Conservation (phyloP, 2,888 invertebrate species). For the Brachypalpus laphriformis region DNA sequence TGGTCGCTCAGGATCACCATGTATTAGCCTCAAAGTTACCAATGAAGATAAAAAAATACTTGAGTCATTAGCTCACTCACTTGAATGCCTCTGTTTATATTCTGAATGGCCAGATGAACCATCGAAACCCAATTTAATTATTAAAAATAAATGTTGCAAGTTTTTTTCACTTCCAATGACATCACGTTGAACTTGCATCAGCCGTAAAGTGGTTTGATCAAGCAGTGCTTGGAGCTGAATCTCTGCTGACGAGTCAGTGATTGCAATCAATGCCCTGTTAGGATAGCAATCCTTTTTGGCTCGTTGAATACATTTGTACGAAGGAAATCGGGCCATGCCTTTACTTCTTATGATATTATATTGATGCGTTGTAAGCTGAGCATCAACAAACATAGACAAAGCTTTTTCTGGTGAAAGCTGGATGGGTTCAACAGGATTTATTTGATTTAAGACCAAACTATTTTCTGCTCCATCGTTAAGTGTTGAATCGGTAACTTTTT, state of each 20-base stretch:
- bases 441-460: background rate
- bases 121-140: background rate
- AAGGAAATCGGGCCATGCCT: slow-evolving; percentile 2
- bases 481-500: background rate
- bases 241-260: background rate
- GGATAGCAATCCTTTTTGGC: background rate
- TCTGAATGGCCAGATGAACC: background rate
- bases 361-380: slow-evolving; percentile 3
- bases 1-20: background rate
- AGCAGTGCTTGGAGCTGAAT: slow-evolving; percentile 3
- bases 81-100: background rate
- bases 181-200: background rate
- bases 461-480: background rate
- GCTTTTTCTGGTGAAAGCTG: slow-evolving; percentile 4
- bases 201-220: background rate
- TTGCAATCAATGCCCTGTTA: background rate
- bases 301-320: background rate
- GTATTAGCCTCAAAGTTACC: background rate
- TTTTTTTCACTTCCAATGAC: background rate
- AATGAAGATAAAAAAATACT: slow-evolving; percentile 1
- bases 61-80: background rate
- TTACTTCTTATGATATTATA: background rate
- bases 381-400: slow-evolving; percentile 11
- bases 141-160: background rate
- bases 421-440: background rate